A percentile compares a stretch with the other conserved stretches of the same genome.
Conservation (phyloP, 2,888 invertebrate genomes). For the Mayetiola destructor region DNA sequence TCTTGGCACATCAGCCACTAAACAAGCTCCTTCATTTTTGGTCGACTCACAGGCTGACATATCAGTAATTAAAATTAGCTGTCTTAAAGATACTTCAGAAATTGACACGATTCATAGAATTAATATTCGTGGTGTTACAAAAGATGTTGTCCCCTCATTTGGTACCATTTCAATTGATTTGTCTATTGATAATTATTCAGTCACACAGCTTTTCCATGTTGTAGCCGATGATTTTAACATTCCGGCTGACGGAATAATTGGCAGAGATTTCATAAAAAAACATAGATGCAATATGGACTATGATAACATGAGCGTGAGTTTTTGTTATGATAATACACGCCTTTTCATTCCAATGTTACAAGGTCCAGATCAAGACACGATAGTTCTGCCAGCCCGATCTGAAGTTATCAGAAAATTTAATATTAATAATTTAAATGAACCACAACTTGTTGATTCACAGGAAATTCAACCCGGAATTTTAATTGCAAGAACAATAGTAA, state of each 20-base stretch:
- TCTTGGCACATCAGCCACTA: too few species aligned
- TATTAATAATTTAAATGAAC: background rate
- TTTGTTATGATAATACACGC: background rate
- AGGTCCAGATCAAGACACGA: background rate
- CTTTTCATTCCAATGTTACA: background rate
- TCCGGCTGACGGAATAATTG: slow-evolving; percentile 7
- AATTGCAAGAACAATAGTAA: background rate
- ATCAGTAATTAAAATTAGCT: background rate
- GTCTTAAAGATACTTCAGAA: background rate
- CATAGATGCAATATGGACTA: background rate
- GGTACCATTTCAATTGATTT: background rate
- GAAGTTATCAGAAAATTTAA: background rate
- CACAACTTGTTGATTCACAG: background rate
- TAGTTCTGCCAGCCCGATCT: background rate
- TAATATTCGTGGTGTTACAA: background rate
- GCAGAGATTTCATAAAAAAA: slow-evolving; percentile 2
- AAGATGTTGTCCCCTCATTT: background rate
- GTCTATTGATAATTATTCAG: background rate
- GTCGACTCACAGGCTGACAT: background rate
- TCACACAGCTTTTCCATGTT: background rate
- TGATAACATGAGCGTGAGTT: background rate
- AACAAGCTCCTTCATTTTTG: background rate
- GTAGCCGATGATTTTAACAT: background rate
- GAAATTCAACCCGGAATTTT: background rate
- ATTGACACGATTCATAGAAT: background rate